phyloP scores from a whole-genome alignment of 1,140 invertebrate genomes.

The silkworm (Bombyx mori) region ASM3026992v2 NC_085107.1:12131001-12131500 shows the following conservation, averaged over 20 bases:
- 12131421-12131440: conserved; percentile 64
- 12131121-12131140: too few relatives aligned
- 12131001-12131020: too few relatives aligned
- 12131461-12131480: conserved; percentile 31
- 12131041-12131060: too few relatives aligned
- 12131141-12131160: too few relatives aligned
- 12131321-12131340: conserved; percentile 61
- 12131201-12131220: conserved; percentile 7
- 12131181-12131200: too few relatives aligned
- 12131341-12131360: conserved; percentile 42
- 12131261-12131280: conserved; percentile 16
- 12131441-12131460: conserved; percentile 64
- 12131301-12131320: conserved; percentile 41
- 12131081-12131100: too few relatives aligned
- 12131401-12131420: conserved; percentile 51
- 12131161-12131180: too few relatives aligned
- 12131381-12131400: conserved; percentile 63
- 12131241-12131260: conserved; percentile 35
- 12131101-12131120: too few relatives aligned
- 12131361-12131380: conserved; percentile 45
- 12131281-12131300: conserved; percentile 45
- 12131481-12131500: conserved; percentile 33
- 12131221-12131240: conserved; percentile 27
- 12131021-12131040: too few relatives aligned
- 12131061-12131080: too few relatives aligned